Base-by-base conservation (phyloP, 2,113 vertebrate species). In the Aphyosemion australe region DNA sequence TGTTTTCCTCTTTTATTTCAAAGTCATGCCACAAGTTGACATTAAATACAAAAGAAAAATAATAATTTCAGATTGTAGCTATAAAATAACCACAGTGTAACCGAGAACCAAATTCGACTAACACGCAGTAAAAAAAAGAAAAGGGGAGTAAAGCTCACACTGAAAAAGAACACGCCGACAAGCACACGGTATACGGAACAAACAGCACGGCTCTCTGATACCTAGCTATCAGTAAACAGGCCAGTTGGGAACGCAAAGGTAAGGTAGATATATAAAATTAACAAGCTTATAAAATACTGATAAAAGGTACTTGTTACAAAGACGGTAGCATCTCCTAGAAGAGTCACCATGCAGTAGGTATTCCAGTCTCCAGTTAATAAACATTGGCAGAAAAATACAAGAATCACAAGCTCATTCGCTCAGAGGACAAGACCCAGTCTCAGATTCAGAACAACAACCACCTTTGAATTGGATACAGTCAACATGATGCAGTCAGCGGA, bases 21-120 rank as follows among this genome's bases (percentile, higher is more conserved):
- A 93, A 93, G 83, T 92, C 92, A 93, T 93, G 92, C 92, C 92
- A 93, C 92, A 92, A 93, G 87, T 92, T 92, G 89, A 93, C 92
- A 92, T 93, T 88, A 89, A 91, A 92, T 92, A 93, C 86, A 93
- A 93, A 93, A 92, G 69, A 87, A 89, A 85, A 89, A 84, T 51
- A 65, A 77, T 77, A 53, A 78, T 69, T 89, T 85, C 70, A 65
- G 64, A 84, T 86, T 37, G 57, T 76, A 89, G 85, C 89, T 91
- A 90, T 81, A 90, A 92, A 92, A 92, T 86, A 91, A 92, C 82
- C 90, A 93, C 92, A 93, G 91, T 92, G 92, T 90, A 89, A 92
- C 84, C 88, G 79, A 91, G 85, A 87, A 86, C 54, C 64, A 54
- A 87, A 87, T 21, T 37, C 19, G 76, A 84, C 12, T 10, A 74